Conservation (phyloP, 2,113 vertebrate genomes). For the Odontesthes bonariensis region DNA sequence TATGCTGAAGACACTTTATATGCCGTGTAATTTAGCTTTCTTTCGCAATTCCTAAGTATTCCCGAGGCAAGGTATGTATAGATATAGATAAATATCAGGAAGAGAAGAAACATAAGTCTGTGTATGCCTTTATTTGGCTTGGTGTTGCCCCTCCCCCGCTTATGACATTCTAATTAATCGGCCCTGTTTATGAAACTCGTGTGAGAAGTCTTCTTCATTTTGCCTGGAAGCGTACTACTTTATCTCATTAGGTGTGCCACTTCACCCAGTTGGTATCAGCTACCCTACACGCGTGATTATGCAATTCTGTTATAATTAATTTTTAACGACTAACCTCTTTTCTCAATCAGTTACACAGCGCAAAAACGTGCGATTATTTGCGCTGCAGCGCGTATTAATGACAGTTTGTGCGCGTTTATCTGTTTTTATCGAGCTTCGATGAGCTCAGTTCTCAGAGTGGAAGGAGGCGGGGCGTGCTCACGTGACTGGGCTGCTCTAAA, state of each 20-base stretch:
- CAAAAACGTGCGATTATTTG: not conserved
- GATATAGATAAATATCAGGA: not conserved
- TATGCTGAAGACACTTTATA: not conserved
- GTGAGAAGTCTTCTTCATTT: slow-evolving; percentile 3
- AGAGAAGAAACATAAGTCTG: not conserved
- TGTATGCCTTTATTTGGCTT: not conserved
- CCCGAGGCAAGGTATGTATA: too few relatives aligned
- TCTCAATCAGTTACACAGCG: not conserved
- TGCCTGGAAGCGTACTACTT: slow-evolving; percentile 15
- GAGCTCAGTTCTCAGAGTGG: not conserved
- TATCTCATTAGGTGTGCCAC: not conserved
- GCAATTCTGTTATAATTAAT: not conserved
- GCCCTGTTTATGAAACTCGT: not conserved
- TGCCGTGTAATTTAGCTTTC: not conserved
- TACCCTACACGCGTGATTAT: not conserved
- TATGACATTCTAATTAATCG: not conserved
- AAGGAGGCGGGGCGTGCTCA: slow-evolving; percentile 47
- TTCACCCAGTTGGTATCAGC: not conserved
- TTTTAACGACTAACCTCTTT: not conserved
- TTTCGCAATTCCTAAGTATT: not conserved
- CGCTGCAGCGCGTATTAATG: not conserved
- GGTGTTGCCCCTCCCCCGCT: not conserved
- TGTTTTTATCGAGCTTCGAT: not conserved
- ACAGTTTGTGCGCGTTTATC: not conserved
- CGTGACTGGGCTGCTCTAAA: slow-evolving; percentile 73